Base-by-base conservation (phyloP, 1,140 invertebrate genomes). In the Drosophila yakuba region DNA sequence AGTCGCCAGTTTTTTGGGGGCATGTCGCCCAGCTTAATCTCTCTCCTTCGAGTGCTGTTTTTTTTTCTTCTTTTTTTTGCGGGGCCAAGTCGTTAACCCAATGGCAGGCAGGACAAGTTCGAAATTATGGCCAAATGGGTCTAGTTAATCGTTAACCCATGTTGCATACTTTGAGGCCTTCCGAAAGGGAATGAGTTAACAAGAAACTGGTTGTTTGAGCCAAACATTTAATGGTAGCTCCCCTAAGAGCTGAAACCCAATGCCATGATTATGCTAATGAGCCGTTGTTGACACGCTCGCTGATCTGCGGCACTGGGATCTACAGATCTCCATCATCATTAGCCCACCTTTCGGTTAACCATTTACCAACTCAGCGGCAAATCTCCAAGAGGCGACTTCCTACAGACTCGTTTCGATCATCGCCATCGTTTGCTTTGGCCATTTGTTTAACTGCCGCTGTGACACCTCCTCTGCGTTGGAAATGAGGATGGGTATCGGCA, bases 371-470 rank as follows among this genome's bases (percentile, higher is more conserved):
- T 71, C 67, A 71, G 64, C 64, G 36, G 62, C 54, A 72, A 41
- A 48, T 39, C 56, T 25, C 32, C 45, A 48, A 61, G 50, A 45
- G 20, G 41, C 39, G 20, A 41, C 28, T 35, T 45, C 48, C 28
- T 28, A 32, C 45, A 35, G 52, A 25, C 73, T 35, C 47, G 64
- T 43, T 59, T 62, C 61, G 59, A 62, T 81, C 68, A 72, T 85
- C 61, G 75, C 52, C 64, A 66, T 79, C 64, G 57, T 58, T 74
- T 71, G 57, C 56, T 38, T 58, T 78, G 68, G 68, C 60, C 81
- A 86, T 85, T 85, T 85, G 81, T 60, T 64, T 56, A 84, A 86
- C 82, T 59, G 82, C 82, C 64, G 78, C 78, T 50, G 74, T 74
- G 82, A 85, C 82, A 85, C 82, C 82, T 85, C 63, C 61, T 52